phyloP scores from a whole-genome alignment of 2,797 vertebrate genomes.

The Gymnothorax reevesii region DNA sequence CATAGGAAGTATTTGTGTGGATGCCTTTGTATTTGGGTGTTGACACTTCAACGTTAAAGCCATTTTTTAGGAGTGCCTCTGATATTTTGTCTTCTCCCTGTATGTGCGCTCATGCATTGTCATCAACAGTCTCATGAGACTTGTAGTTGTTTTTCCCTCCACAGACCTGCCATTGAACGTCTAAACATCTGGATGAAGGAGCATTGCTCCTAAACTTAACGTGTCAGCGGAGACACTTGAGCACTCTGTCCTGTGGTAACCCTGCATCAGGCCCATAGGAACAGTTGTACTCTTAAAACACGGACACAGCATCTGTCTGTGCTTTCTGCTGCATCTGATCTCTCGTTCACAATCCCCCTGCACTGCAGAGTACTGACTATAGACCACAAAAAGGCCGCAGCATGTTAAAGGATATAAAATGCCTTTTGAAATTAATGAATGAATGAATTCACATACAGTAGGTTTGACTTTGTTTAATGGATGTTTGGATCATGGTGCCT shows the following conservation, averaged over 20 bases:
- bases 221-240: background rate
- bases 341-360: constrained; percentile 29
- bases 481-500: constrained; percentile 24
- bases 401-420: constrained; percentile 19
- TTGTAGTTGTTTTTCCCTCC: too few species aligned
- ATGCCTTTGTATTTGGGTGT: too few species aligned
- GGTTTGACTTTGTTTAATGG: constrained; percentile 11
- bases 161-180: background rate
- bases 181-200: background rate
- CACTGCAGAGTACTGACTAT: constrained; percentile 7
- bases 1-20: too few species aligned
- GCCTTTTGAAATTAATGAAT: constrained; percentile 16
- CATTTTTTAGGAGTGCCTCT: too few species aligned
- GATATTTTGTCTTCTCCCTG: too few species aligned
- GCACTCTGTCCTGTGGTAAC: background rate
- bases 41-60: too few species aligned
- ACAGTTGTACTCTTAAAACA: constrained; percentile 2
- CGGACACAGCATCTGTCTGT: background rate
- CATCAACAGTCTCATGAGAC: too few species aligned
- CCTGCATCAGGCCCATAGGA: background rate
- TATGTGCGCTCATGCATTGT: too few species aligned
- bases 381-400: constrained; percentile 11
- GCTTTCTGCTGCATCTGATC: background rate
- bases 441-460: constrained; percentile 16
- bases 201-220: background rate